phyloP scores from a whole-genome alignment of 2,113 vertebrate genomes.

The Ageneiosus marmoratus region DNA sequence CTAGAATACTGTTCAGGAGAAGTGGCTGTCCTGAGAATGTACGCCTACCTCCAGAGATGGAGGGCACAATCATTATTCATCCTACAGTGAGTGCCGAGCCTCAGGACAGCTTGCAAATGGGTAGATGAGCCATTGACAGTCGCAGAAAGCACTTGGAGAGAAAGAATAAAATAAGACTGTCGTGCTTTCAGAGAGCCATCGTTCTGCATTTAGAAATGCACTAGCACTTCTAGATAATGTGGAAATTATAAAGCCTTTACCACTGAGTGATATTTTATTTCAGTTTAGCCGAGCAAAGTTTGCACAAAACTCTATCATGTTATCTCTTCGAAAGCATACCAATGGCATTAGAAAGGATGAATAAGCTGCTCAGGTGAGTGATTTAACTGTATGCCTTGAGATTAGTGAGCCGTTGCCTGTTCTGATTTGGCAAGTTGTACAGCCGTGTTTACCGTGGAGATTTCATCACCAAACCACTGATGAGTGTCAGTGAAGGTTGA shows the following conservation, averaged over 20 bases:
- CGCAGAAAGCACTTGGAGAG: constrained; percentile 31
- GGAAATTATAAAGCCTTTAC: constrained; percentile 54
- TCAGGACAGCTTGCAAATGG: constrained; percentile 39
- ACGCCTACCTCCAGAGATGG: constrained; percentile 25
- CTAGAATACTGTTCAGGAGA: constrained; percentile 8
- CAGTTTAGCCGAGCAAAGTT: constrained; percentile 59
- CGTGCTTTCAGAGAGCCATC: constrained; percentile 30
- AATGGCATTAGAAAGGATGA: constrained; percentile 56
- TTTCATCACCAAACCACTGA: constrained; percentile 51
- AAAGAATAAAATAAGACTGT: constrained; percentile 35
- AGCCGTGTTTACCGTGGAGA: constrained; percentile 50
- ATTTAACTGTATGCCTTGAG: constrained; percentile 41
- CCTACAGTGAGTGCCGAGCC: constrained; percentile 24
- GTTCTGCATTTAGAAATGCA: constrained; percentile 57
- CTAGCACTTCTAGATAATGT: constrained; percentile 62
- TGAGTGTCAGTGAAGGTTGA: constrained; percentile 48
- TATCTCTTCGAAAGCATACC: constrained; percentile 57
- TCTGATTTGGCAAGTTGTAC: constrained; percentile 48
- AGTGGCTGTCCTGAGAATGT: constrained; percentile 9
- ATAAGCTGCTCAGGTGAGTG: constrained; percentile 28
- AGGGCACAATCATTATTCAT: constrained; percentile 41
- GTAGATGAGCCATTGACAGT: constrained; percentile 47
- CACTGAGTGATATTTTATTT: constrained; percentile 57
- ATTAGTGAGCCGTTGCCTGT: constrained; percentile 51
- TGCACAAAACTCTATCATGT: constrained; percentile 52